phyloP scores from a whole-genome alignment of 2,113 vertebrate species.

The Mus musculus region DNA sequence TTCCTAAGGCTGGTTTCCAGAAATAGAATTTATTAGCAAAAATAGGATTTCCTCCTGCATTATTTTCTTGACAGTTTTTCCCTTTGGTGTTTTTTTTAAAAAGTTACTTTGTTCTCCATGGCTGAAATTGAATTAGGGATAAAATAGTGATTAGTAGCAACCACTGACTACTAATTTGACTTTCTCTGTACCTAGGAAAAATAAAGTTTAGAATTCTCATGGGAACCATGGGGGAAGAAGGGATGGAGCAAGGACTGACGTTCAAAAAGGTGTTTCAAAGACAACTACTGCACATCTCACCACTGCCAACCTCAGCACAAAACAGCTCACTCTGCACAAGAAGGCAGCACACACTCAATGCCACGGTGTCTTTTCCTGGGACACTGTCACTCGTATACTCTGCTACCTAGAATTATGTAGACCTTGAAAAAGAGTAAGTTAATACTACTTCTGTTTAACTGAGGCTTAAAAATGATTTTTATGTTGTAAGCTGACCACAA shows the following conservation, averaged over 20 bases:
- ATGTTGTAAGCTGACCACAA: background rate
- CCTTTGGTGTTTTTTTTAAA: background rate
- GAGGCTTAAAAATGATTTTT: constrained; percentile 26
- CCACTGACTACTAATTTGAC: constrained; percentile 16
- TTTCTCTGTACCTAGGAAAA: constrained; percentile 35
- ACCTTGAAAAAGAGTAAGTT: background rate
- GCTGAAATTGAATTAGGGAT: background rate
- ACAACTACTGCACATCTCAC: background rate
- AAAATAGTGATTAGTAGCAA: constrained; percentile 27
- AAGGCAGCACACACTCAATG: background rate
- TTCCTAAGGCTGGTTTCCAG: constrained; percentile 40
- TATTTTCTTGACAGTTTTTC: constrained; percentile 35
- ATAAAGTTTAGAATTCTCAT: background rate
- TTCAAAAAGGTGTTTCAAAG: constrained; percentile 46
- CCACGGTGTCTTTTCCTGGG: background rate
- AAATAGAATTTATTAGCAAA: constrained; percentile 46
- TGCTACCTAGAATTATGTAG: constrained; percentile 20
- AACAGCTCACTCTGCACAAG: background rate
- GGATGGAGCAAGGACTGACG: background rate
- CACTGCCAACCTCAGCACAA: background rate
- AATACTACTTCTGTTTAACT: background rate
- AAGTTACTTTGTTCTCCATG: constrained; percentile 23
- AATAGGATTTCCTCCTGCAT: constrained; percentile 25
- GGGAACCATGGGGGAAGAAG: background rate
- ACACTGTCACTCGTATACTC: background rate